A percentile compares a stretch with the other conserved stretches of the same genome.
Evolutionary conservation across 2,888 invertebrate species (phyloP).

Genomic region (Cataglyphis cursor): DNA sequence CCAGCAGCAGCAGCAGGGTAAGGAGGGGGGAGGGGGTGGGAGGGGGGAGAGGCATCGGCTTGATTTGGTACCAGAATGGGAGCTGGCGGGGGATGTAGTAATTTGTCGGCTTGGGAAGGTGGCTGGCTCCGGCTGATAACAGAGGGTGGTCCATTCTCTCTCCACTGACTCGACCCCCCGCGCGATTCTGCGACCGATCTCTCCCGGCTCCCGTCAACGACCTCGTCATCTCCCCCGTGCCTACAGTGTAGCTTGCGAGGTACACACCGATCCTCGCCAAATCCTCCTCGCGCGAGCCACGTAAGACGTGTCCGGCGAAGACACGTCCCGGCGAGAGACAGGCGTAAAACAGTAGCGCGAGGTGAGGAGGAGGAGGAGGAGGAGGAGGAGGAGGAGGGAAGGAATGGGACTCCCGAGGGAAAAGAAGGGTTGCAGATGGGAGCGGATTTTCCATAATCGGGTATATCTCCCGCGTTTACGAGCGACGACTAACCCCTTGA

Average conservation of each 20-base stretch:
- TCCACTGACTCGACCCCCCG: constrained; percentile 81
- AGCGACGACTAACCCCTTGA: constrained; percentile 53
- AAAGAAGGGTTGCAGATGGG: constrained; percentile 65
- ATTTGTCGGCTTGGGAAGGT: constrained; percentile 85
- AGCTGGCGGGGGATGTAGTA: constrained; percentile 83
- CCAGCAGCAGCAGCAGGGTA: constrained; percentile 28
- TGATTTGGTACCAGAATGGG: constrained; percentile 79
- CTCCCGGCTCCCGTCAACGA: constrained; percentile 44
- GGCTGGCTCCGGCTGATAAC: constrained; percentile 85
- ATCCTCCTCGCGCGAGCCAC: constrained; percentile 58
- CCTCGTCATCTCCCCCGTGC: constrained; percentile 15
- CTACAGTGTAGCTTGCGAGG: constrained; percentile 63
- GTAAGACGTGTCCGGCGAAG: constrained; percentile 77
- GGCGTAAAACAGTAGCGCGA: not conserved
- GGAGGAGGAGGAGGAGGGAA: not conserved
- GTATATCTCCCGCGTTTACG: constrained; percentile 54
- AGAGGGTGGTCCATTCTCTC: constrained; percentile 85
- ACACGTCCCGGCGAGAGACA: constrained; percentile 42
- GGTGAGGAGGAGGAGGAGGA: not conserved
- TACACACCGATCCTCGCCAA: constrained; percentile 61
- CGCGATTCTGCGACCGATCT: constrained; percentile 71
- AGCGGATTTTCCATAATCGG: constrained; percentile 71
- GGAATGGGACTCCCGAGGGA: constrained; percentile 46
- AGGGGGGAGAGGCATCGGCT: constrained; percentile 48
- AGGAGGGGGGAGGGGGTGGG: not conserved